Percentiles rank a stretch among this genome's conserved stretches.
phyloP scores from a whole-genome alignment of 2,888 invertebrate genomes.

The Hipparchia sbordonii region DNA sequence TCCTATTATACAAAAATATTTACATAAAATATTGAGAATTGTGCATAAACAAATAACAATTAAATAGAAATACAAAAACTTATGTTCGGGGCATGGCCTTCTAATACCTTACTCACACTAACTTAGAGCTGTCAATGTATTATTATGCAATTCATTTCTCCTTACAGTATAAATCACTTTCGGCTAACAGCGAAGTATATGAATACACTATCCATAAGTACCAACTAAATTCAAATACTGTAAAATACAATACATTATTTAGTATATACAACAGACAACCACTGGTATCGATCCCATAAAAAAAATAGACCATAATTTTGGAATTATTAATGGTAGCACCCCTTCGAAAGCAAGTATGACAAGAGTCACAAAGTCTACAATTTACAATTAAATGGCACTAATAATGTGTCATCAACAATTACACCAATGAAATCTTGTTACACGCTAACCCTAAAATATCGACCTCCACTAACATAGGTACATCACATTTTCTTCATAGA shows the following conservation, averaged over 20 bases:
- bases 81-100: slow-evolving; percentile 76
- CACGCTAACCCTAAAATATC: slow-evolving; percentile 79
- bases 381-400: slow-evolving; percentile 83
- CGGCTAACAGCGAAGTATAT: slow-evolving; percentile 78
- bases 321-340: slow-evolving; percentile 84
- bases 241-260: slow-evolving; percentile 79
- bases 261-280: slow-evolving; percentile 78
- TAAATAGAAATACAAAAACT: slow-evolving; percentile 83
- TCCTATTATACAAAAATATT: slow-evolving; percentile 84
- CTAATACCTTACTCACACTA: slow-evolving; percentile 77
- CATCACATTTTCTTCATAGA: slow-evolving; percentile 72
- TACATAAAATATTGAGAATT: slow-evolving; percentile 84
- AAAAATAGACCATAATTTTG: slow-evolving; percentile 82
- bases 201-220: slow-evolving; percentile 80
- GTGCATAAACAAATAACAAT: slow-evolving; percentile 84
- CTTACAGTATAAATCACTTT: slow-evolving; percentile 82
- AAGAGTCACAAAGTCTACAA: slow-evolving; percentile 82
- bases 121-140: slow-evolving; percentile 79
- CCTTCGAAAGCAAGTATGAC: slow-evolving; percentile 84
- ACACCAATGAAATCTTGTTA: slow-evolving; percentile 82
- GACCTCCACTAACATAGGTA: slow-evolving; percentile 70
- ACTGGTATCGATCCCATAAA: slow-evolving; percentile 80
- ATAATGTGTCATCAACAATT: slow-evolving; percentile 79
- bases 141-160: slow-evolving; percentile 78
- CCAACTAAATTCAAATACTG: slow-evolving; percentile 81